Evolutionary conservation across 2,888 invertebrate genomes (phyloP).

Genomic region (Eubasilissa splendida): DNA sequence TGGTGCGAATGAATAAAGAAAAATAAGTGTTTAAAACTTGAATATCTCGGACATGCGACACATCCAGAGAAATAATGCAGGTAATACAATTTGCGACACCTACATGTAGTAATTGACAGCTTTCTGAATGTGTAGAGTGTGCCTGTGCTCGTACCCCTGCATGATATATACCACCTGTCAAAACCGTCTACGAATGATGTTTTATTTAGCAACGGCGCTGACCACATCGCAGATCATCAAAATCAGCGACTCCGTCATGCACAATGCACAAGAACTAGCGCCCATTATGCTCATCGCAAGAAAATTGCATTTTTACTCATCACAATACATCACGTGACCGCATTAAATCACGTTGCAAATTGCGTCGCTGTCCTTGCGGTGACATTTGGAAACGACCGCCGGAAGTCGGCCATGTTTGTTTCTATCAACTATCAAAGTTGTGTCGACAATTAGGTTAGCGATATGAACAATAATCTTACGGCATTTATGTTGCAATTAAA

Average conservation of each 20-base stretch:
- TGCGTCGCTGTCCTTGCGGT: slow-evolving; percentile 1
- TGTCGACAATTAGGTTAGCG: background rate
- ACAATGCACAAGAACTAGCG: background rate
- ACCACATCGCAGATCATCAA: background rate
- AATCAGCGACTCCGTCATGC: background rate
- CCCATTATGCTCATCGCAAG: background rate
- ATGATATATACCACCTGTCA: background rate
- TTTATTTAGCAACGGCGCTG: background rate
- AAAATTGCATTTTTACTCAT: background rate
- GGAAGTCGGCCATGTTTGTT: background rate
- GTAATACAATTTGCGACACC: too few relatives aligned
- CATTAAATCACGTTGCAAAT: too few relatives aligned
- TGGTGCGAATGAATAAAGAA: too few relatives aligned
- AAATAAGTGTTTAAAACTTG: too few relatives aligned
- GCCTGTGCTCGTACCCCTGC: too few relatives aligned
- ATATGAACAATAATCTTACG: background rate
- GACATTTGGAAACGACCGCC: slow-evolving; percentile 3
- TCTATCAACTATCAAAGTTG: background rate
- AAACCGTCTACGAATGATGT: background rate
- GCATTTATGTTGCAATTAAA: background rate
- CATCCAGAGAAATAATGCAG: too few relatives aligned
- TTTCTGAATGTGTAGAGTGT: too few relatives aligned
- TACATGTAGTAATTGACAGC: too few relatives aligned
- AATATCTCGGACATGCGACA: too few relatives aligned
- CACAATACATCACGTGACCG: background rate